These are phyloP conservation scores for Periphyllus acericola DNA, from an alignment of 2,888 invertebrate species.

Conservation along the genomic window DNA sequence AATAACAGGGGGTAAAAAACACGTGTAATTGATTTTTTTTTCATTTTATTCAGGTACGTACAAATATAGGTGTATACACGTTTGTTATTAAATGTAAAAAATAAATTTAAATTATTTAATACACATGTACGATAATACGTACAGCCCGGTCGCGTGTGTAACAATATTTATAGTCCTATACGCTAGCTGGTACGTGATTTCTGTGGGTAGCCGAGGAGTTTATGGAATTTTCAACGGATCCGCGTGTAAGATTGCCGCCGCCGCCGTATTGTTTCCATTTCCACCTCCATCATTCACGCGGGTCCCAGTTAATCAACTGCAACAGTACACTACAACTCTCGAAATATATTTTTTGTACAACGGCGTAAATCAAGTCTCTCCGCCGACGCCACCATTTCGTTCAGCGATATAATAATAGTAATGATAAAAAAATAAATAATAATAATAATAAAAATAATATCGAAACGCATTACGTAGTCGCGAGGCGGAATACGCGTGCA, in stretches of 20 bases:
- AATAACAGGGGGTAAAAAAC: not conserved
- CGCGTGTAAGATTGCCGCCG: not conserved
- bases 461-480: not conserved
- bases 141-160: not conserved
- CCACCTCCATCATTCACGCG: not conserved
- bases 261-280: slow-evolving; percentile 29
- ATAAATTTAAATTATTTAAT: not conserved
- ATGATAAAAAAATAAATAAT: not conserved
- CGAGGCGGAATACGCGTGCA: not conserved
- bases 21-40: slow-evolving; percentile 44
- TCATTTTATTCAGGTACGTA: not conserved
- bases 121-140: not conserved
- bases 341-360: not conserved
- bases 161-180: slow-evolving; percentile 16
- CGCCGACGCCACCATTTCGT: not conserved
- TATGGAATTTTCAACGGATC: slow-evolving; percentile 30
- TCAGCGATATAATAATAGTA: not conserved
- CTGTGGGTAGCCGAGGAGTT: not conserved
- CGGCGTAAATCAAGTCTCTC: not conserved
- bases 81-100: no score
- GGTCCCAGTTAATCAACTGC: slow-evolving; percentile 1
- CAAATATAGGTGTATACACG: not conserved
- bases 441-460: slow-evolving; percentile 4
- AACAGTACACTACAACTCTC: not conserved
- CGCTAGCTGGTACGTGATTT: slow-evolving; percentile 22